A percentile compares a stretch with the other conserved stretches of the same genome.
Evolutionary conservation across 2,797 vertebrate genomes (phyloP).

Genomic region (Gila robusta): DNA sequence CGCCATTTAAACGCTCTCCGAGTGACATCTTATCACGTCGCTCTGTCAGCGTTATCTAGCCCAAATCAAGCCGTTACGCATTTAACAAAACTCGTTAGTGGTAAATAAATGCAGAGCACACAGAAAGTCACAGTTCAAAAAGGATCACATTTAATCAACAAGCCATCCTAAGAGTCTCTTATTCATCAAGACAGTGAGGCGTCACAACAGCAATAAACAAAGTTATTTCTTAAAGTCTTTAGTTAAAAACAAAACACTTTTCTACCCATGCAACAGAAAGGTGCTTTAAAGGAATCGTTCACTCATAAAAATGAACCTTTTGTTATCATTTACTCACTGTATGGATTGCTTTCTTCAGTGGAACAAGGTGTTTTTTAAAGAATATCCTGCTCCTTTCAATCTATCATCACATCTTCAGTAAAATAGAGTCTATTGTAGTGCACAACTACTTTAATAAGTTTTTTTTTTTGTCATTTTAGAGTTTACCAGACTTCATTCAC

Average conservation of each 20-base stretch:
- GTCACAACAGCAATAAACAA: conserved; percentile 66
- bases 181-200: conserved; percentile 65
- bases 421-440: background rate
- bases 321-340: background rate
- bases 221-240: conserved; percentile 59
- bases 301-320: background rate
- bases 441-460: background rate
- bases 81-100: background rate
- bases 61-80: background rate
- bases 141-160: conserved; percentile 45
- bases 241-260: conserved; percentile 59
- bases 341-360: background rate
- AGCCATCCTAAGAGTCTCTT: conserved; percentile 62
- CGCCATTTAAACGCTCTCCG: conserved; percentile 12
- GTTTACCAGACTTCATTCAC: background rate
- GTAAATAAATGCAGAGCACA: background rate
- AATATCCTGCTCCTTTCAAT: background rate
- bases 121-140: conserved; percentile 37
- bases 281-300: conserved; percentile 30
- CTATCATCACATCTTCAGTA: background rate
- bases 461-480: background rate
- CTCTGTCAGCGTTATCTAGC: background rate
- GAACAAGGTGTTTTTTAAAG: background rate
- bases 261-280: conserved; percentile 66
- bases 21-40: conserved; percentile 4